Evolutionary conservation across 2,113 vertebrate species (phyloP).

Genomic region (Fregata magnificens): DNA sequence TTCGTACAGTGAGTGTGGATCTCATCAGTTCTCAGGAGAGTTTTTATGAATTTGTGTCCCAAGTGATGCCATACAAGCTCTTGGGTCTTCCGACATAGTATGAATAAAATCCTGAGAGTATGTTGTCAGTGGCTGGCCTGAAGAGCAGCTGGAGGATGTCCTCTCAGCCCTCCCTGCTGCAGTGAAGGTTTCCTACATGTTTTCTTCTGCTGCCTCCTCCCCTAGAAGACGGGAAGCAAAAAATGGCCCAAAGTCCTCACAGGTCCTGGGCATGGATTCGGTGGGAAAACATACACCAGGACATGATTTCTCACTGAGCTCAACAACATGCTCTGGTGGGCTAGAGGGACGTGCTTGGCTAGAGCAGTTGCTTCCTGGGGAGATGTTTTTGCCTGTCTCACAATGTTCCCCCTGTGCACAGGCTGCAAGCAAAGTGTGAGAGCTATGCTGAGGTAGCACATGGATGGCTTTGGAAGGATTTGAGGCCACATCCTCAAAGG

Average conservation of each 20-base stretch:
- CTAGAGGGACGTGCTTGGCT: not conserved
- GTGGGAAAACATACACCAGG: not conserved
- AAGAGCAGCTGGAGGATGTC: not conserved
- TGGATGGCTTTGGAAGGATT: not conserved
- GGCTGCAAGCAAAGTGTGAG: not conserved
- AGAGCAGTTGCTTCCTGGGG: not conserved
- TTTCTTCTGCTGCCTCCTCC: not conserved
- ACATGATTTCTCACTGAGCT: not conserved
- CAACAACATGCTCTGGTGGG: not conserved
- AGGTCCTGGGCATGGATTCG: not conserved
- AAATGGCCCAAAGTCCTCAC: not conserved
- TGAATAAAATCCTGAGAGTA: not conserved
- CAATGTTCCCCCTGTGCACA: not conserved
- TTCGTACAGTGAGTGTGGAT: not conserved
- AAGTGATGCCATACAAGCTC: not conserved
- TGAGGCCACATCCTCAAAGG: not conserved
- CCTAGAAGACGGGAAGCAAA: not conserved
- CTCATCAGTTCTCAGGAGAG: not conserved
- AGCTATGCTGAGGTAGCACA: not conserved
- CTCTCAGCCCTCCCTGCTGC: not conserved
- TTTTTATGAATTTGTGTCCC: not conserved
- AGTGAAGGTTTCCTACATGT: not conserved
- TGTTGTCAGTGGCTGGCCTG: not conserved
- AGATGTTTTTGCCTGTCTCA: not conserved
- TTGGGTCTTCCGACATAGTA: not conserved